These are phyloP conservation scores for Tuta absoluta DNA, from an alignment of 2,888 invertebrate species.

Conservation along the genomic window DNA sequence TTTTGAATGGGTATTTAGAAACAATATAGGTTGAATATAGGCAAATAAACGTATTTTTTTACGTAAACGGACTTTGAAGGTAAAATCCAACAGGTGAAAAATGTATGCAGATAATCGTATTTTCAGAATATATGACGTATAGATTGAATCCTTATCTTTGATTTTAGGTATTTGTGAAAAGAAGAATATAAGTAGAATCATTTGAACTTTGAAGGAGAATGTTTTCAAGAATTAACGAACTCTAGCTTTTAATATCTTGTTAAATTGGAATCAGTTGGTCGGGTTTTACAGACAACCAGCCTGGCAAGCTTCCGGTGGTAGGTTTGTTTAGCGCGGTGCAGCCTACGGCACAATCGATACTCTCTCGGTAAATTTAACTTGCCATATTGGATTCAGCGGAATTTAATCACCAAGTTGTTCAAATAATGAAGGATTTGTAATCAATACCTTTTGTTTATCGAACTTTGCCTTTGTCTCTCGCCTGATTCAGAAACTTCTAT, in stretches of 20 bases:
- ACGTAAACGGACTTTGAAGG: too few species aligned
- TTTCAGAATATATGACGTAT: too few species aligned
- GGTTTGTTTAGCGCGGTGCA: slow-evolving; percentile 12
- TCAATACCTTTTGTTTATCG: slow-evolving; percentile 8
- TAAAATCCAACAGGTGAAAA: too few species aligned
- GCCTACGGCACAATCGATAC: not conserved
- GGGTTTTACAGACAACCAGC: not conserved
- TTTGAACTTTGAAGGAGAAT: not conserved
- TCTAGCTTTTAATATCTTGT: too few species aligned
- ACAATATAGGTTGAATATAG: too few species aligned
- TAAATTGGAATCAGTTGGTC: not conserved
- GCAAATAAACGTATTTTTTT: too few species aligned
- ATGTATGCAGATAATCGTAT: too few species aligned
- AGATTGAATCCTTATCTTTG: too few species aligned
- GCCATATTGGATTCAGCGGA: slow-evolving; percentile 1
- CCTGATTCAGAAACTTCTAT: not conserved
- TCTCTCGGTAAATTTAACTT: slow-evolving; percentile 6
- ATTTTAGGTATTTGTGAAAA: too few species aligned
- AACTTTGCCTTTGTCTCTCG: not conserved
- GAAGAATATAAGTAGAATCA: too few species aligned
- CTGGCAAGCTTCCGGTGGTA: slow-evolving; percentile 2
- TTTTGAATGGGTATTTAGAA: too few species aligned
- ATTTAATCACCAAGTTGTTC: slow-evolving; percentile 3
- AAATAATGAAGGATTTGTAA: not conserved
- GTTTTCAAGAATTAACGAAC: not conserved